These are phyloP conservation scores for Nematopogon swammerdamellus DNA, from an alignment of 2,888 invertebrate genomes.

Conservation along the genomic window DNA sequence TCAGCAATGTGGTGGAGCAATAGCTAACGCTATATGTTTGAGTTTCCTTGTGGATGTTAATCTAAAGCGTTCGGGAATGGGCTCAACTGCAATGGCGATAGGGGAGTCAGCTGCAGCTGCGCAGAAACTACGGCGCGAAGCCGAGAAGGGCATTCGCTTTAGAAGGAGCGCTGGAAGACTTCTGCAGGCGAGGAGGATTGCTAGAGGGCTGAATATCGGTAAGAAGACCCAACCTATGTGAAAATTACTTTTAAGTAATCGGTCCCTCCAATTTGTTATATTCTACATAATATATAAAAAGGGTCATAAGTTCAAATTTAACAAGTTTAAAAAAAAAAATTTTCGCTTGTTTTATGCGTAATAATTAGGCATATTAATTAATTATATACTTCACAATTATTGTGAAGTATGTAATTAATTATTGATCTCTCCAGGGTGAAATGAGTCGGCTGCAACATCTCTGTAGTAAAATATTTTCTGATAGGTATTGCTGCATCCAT, in stretches of 20 bases:
- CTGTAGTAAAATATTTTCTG: no score
- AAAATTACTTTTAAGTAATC: no score
- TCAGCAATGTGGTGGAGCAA: constrained; percentile 33
- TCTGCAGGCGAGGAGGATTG: constrained; percentile 41
- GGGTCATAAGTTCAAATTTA: no score
- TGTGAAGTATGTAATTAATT: no score
- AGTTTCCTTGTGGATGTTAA: constrained; percentile 44
- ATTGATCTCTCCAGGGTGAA: no score
- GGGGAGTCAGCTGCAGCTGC: constrained; percentile 45
- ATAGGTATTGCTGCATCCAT: no score
- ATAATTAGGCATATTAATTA: no score
- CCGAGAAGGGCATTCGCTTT: constrained; percentile 43
- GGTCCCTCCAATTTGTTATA: no score
- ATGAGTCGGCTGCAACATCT: no score
- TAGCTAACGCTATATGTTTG: constrained; percentile 45
- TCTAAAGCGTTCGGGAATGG: constrained; percentile 46
- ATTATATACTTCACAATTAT: no score
- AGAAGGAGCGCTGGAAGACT: constrained; percentile 43
- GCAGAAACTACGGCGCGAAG: constrained; percentile 40
- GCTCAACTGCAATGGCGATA: constrained; percentile 34
- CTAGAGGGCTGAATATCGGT: constrained; percentile 49
- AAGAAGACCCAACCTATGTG: constrained; percentile 5
- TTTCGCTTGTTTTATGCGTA: neutral
- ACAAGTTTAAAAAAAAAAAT: no score
- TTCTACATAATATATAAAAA: no score